Base-by-base conservation (phyloP, 2,113 vertebrate species). In the Hippocampus barbouri region DNA sequence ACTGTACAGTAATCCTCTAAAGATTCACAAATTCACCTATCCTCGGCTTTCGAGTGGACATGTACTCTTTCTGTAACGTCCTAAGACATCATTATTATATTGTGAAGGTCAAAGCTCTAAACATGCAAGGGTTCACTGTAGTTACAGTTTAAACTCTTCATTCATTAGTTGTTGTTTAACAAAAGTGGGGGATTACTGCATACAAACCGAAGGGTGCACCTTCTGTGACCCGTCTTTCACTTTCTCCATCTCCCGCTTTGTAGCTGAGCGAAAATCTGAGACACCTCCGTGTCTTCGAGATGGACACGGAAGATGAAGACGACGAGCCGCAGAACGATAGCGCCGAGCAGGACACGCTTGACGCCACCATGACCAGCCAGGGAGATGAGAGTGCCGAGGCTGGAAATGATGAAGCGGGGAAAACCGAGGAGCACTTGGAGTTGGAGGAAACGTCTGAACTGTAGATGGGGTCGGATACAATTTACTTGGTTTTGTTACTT, bases 251-350 rank as follows among this genome's bases (percentile, higher is more conserved):
- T 5, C 0, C 47, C 47, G 47, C 47, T 14, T 53, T 40, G 0
- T 79, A 99, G 97, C 89, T 99, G 25, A 98, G 97, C 79, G 93
- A 94, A 3, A 99, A 98, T 82, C 92, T 99, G 49, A 94, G 96
- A 69, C 97, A 99, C 0, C 91, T 98, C 56, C 91, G 97, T 41
- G 95, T 98, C 27, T 98, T 98, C 87, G 97, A 99, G 87, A 99
- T 99, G 97, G 97, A 99, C 57, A 95, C 97, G 2, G 97, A 98
- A 75, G 97, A 98, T 41, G 96, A 99, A 70, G 97, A 99, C 53
- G 97, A 96, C 2, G 94, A 94, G 27, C 91, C 91, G 0, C 92
- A 91, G 77, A 92, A 94, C n/a, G 83, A 84, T 73, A 93, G 83
- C 18, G 86, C 81, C 23, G 90, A 92, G 69, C 91, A 90, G 69